Evolutionary conservation across 2,888 invertebrate genomes (phyloP), one percentile per base, ranked within the genome.

Genomic region (Poecilus cupreus): DNA sequence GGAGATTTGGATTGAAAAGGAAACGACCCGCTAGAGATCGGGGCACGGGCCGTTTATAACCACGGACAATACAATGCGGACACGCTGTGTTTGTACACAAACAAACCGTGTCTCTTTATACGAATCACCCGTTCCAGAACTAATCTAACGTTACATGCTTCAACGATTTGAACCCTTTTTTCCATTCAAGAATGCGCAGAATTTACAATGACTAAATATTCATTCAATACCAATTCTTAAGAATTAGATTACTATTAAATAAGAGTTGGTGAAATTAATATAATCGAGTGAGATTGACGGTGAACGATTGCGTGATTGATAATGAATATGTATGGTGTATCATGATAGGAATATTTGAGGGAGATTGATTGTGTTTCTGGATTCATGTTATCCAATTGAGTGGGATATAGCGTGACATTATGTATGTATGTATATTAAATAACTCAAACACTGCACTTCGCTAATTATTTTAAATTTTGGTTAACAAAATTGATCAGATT

Each of bases 1-100:
- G 79, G 79, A 79, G 37, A 79, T 79, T 49, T 79, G 79, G 79
- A 32, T 49, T 79, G 51, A 79, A 22, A 51, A 46, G 79, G 79
- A 79, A 79, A 51, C 51, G 70, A 68, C 68, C 68, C 39, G 64
- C 64, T 64, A 32, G 68, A 54, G 22, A 68, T 68, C 68, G 10
- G 16, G 11, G 68, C 68, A 68, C 68, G 68, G 3, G 54, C 10
- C 49, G 16, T 16, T 49, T 49, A n/a, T 16, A 22, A 54, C 13
- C 11, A 13, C 43, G 1, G 13, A 43, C 43, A 54, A 54, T 22
- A 54, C 54, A 54, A 54, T 54, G 16, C 16, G 2, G 54, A 54
- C 22, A 54, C 54, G 54, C 54, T 54, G 54, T 54, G 3, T 54
- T 13, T 54, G 18, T 13, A 18, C 16, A 49, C 49, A 49, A 49